Conservation (phyloP, 1,140 invertebrate genomes). For the Teleogryllus occipitalis region DNA sequence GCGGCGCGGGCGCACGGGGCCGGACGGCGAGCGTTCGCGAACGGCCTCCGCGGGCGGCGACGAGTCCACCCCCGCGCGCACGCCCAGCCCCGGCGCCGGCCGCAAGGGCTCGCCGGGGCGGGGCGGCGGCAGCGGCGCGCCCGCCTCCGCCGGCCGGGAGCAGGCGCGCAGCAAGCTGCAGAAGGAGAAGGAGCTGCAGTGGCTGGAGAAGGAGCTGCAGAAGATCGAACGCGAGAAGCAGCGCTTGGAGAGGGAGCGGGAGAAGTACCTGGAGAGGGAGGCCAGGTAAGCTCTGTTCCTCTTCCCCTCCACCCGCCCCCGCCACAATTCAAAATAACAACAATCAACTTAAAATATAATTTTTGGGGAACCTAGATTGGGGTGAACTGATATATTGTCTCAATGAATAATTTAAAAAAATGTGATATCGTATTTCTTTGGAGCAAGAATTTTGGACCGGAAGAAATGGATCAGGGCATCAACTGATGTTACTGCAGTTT, state of each 20-base stretch:
- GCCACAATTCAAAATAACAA: no score
- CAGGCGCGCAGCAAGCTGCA: constrained; percentile 20
- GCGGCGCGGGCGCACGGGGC: constrained; percentile 33
- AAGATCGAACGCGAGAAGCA: constrained; percentile 54
- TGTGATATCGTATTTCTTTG: no score
- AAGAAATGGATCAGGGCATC: no score
- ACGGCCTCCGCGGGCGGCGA: constrained; percentile 28
- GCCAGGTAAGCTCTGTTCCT: constrained; percentile 41
- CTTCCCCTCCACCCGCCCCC: no score
- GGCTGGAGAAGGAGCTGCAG: constrained; percentile 49
- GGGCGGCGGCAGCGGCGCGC: not conserved
- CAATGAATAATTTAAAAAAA: no score
- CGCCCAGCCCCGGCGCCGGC: constrained; percentile 27
- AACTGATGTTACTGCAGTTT: no score
- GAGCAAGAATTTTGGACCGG: no score
- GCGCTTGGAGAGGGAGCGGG: constrained; percentile 48
- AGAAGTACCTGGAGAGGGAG: constrained; percentile 52
- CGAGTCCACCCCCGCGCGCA: constrained; percentile 11
- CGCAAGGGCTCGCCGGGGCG: constrained; percentile 29
- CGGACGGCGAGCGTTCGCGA: constrained; percentile 26
- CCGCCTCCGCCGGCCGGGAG: constrained; percentile 24
- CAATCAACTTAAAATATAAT: no score
- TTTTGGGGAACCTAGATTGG: no score
- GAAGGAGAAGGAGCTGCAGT: constrained; percentile 45
- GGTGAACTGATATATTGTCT: no score